Percentiles rank a stretch among this genome's conserved stretches.
phyloP scores from a whole-genome alignment of 35 echinoderm and acorn worm genomes.

The Chiridota heheva region DNA sequence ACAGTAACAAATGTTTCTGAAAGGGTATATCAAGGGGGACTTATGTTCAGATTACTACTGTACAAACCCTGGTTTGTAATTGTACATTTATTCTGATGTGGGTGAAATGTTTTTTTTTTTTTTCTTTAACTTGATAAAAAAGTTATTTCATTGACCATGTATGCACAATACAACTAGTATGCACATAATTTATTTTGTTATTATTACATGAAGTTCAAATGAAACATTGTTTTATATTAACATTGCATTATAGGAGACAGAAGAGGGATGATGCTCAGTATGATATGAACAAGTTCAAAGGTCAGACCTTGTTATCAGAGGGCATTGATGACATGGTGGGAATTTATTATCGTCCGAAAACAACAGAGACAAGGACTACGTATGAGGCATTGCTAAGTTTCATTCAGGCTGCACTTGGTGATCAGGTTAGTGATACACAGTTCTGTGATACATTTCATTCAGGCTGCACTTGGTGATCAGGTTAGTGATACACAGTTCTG shows the following conservation, averaged over 20 bases:
- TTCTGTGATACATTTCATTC: too few relatives aligned
- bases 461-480: too few relatives aligned
- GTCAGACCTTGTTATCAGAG: slow-evolving; percentile 86
- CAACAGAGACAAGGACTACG: slow-evolving; percentile 87
- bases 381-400: slow-evolving; percentile 98
- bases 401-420: slow-evolving; percentile 95
- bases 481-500: too few relatives aligned
- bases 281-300: slow-evolving; percentile 99
- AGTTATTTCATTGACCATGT: neutral
- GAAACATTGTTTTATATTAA: neutral
- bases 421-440: slow-evolving; percentile 92
- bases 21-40: too few relatives aligned
- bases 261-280: slow-evolving; percentile 95
- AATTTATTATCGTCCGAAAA: slow-evolving; percentile 97
- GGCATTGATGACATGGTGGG: slow-evolving; percentile 98
- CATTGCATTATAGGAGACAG: slow-evolving; percentile 52
- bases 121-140: neutral
- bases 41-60: too few relatives aligned
- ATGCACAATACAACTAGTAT: neutral
- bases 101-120: too few relatives aligned
- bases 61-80: too few relatives aligned
- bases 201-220: neutral
- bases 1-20: too few relatives aligned
- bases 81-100: too few relatives aligned
- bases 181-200: neutral